Base-by-base conservation (phyloP, 2,113 vertebrate species). In the Corythornis vintsioides region DNA sequence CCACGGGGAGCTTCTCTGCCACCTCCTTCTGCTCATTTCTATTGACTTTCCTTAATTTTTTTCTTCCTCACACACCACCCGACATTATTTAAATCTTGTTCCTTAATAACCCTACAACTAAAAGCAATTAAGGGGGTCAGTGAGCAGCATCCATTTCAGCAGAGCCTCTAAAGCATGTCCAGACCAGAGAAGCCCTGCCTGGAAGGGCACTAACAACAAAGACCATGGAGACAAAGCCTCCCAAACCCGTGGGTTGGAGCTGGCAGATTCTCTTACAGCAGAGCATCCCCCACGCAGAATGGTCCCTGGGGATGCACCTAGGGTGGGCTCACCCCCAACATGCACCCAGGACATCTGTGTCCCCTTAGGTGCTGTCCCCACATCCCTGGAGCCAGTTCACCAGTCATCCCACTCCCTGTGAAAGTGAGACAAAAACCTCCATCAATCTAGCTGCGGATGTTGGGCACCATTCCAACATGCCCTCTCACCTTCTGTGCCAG, bases 121-220 rank as follows among this genome's bases (percentile, higher is more conserved):
- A 84, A 96, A 96, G 86, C 93, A 96, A 96, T 96, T 94, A 94
- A 94, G 83, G 92, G 93, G 92, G 81, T 96, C 96, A 90, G 92
- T 76, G 92, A 96, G 89, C 92, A 96, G 93, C 92, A 92, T 78
- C 83, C 11, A 73, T 90, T 82, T 57, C 86, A 65, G 74, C 31
- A 18, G 73, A 8, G 80, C 80, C 70, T 83, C 69, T 42, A 67
- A 83, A 89, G 94, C 69, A 11, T 38, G 53, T 53, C 95, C 96
- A 86, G 86, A 42, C 8, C 35, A 10, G 57, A 86, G 69, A 87
- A 92, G 15, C 35, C 11, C 52, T 67, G 40, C 64, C 59, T 60
- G 55, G 52, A 40, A 42, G 70, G 71, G 38, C 38, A 2, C 4
- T 15, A 11, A 50, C 47, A 78, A 26, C 20, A 26, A 53, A 11